Evolutionary conservation across 2,888 invertebrate species (phyloP), one percentile per base, ranked within the genome.

Genomic region (Lithophane leautieri): DNA sequence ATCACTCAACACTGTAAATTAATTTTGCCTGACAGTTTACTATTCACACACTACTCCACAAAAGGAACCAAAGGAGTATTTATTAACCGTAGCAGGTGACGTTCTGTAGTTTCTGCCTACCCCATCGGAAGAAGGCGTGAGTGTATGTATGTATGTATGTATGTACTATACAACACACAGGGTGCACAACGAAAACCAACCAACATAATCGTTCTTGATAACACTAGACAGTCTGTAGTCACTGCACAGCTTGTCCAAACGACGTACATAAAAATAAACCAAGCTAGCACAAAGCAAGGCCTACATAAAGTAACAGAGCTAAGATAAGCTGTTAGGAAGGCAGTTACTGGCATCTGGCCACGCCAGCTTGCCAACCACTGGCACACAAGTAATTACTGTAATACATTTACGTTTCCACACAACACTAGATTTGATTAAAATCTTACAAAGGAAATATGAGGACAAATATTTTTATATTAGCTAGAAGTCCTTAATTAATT

Each of bases 261-360:
- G 81, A 81, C 75, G 25, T 6, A 58, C 70, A 78, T 73, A 77
- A 78, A 80, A 85, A 82, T 82, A 68, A 73, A 69, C 40, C 63
- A 60, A 78, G 42, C 82, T 65, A 47, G 54, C 68, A 75, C 76
- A 83, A 82, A 73, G 75, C 70, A 76, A 78, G 68, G 82, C 82
- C 82, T 81, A 81, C 77, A 81, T 83, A 71, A 76, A 80, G 67
- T 78, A 81, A 52, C 78, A 74, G 81, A 82, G 78, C 84, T 79
- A 83, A 88, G 89, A 90, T 89, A 89, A 89, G 89, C 91, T 83
- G 81, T 85, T 86, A 85, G 76, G 79, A 79, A 78, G 74, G 66
- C 84, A 86, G 87, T 90, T 88, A 85, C 83, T 90, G 90, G 90
- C 90, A 89, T 82, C 73, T 85, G 79, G 90, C 90, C 90, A 90